A percentile compares a stretch with the other conserved stretches of the same genome.
These are phyloP conservation scores for Phragmatobia fuliginosa DNA, from an alignment of 2,888 invertebrate genomes.

Conservation along the genomic window DNA sequence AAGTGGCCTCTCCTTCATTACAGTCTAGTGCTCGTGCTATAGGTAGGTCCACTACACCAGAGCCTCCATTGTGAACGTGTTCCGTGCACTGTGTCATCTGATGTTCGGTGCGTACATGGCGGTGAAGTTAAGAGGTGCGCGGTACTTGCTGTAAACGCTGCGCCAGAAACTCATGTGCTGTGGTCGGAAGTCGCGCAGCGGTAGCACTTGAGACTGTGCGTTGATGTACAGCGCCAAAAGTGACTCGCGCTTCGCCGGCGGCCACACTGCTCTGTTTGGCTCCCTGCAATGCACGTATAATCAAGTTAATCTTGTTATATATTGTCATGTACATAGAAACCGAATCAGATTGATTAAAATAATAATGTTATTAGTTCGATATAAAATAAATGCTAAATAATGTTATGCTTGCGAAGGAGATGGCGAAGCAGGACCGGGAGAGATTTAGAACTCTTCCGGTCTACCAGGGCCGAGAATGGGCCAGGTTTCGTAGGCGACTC, in stretches of 20 bases:
- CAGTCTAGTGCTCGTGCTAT: too few relatives aligned
- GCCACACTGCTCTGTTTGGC: neutral
- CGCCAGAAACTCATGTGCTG: conserved; percentile 17
- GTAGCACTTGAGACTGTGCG: neutral
- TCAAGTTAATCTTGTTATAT: neutral
- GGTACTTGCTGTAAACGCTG: conserved; percentile 16
- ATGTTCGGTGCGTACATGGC: neutral
- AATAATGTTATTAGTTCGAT: too few relatives aligned
- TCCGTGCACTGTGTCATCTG: neutral
- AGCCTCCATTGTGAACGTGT: neutral
- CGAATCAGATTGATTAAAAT: too few relatives aligned
- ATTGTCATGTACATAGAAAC: neutral
- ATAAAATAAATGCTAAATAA: too few relatives aligned
- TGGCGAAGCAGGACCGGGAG: too few relatives aligned
- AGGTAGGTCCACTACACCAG: neutral
- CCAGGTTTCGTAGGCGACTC: too few relatives aligned
- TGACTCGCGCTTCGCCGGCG: neutral
- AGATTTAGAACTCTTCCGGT: too few relatives aligned
- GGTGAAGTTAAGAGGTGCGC: neutral
- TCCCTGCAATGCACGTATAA: neutral
- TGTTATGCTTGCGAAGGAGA: too few relatives aligned
- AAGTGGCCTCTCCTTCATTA: too few relatives aligned
- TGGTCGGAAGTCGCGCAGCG: conserved; percentile 1
- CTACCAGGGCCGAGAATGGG: too few relatives aligned
- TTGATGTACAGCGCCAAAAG: neutral